Evolutionary conservation across 2,113 vertebrate genomes (phyloP).

Genomic region (Motacilla alba): DNA sequence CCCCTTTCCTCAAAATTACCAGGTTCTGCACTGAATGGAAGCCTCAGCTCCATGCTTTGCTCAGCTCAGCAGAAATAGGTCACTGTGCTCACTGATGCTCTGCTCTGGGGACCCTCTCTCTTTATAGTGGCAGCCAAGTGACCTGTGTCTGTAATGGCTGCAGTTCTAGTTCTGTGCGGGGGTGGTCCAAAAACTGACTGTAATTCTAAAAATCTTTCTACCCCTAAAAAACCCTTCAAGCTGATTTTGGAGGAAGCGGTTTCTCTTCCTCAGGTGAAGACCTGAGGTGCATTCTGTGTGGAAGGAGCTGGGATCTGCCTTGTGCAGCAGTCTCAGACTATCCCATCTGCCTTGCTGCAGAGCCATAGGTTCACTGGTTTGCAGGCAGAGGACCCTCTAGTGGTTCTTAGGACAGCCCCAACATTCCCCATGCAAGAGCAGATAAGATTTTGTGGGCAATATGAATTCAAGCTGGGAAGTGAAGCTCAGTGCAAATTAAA

Average conservation of each 20-base stretch:
- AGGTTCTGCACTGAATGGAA: not conserved
- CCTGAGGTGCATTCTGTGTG: not conserved
- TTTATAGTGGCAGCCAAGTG: not conserved
- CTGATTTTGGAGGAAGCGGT: not conserved
- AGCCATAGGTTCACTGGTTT: not conserved
- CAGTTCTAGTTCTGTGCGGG: not conserved
- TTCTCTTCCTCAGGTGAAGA: not conserved
- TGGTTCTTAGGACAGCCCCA: not conserved
- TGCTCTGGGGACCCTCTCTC: not conserved
- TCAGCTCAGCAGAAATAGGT: not conserved
- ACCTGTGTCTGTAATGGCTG: not conserved
- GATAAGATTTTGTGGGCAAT: not conserved
- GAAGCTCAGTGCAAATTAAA: not conserved
- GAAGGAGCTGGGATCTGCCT: not conserved
- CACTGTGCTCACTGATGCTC: not conserved
- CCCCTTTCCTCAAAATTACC: not conserved
- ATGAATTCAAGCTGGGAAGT: not conserved
- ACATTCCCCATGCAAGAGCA: not conserved
- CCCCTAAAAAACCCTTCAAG: not conserved
- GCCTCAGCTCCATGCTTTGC: not conserved
- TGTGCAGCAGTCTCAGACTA: accelerated
- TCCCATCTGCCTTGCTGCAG: not conserved
- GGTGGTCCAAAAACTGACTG: not conserved
- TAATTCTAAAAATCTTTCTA: not conserved
- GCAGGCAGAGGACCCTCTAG: not conserved